These are phyloP conservation scores for Elephas maximus DNA, from an alignment of 2,113 vertebrate genomes.

Conservation along the genomic window DNA sequence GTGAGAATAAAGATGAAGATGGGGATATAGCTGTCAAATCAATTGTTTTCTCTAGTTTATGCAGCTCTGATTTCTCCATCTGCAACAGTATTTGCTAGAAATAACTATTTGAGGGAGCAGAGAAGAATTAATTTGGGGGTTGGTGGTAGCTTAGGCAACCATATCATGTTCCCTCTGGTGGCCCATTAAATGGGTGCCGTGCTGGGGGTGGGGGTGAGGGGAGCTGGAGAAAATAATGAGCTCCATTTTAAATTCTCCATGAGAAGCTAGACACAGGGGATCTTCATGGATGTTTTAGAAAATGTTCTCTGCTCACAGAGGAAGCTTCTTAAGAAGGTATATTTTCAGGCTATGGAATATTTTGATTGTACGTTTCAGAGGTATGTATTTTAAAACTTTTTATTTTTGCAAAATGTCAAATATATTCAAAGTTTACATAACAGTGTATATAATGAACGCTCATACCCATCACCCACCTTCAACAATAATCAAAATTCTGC, in stretches of 20 bases:
- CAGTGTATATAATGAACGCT: neutral
- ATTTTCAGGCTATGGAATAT: neutral
- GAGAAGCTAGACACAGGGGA: neutral
- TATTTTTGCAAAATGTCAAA: constrained; percentile 32
- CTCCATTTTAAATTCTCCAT: neutral
- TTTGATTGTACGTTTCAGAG: constrained; percentile 31
- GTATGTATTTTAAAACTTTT: constrained; percentile 31
- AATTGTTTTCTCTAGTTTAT: neutral
- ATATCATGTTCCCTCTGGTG: constrained; percentile 8
- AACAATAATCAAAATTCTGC: neutral
- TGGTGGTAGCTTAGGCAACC: neutral
- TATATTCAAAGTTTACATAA: neutral
- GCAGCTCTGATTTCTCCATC: neutral
- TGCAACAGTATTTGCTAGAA: constrained; percentile 35
- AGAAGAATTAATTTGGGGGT: constrained; percentile 29
- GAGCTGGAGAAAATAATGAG: constrained; percentile 24
- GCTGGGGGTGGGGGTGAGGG: neutral
- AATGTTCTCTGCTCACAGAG: neutral
- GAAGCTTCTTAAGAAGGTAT: neutral
- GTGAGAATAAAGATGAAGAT: neutral
- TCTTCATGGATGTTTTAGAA: neutral
- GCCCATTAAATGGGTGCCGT: neutral
- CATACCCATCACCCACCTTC: neutral
- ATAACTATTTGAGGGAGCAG: constrained; percentile 38
- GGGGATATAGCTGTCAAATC: neutral